These are phyloP conservation scores for Drosophila nigrodunni DNA, from an alignment of 1,140 invertebrate genomes.

Conservation along the genomic window DNA sequence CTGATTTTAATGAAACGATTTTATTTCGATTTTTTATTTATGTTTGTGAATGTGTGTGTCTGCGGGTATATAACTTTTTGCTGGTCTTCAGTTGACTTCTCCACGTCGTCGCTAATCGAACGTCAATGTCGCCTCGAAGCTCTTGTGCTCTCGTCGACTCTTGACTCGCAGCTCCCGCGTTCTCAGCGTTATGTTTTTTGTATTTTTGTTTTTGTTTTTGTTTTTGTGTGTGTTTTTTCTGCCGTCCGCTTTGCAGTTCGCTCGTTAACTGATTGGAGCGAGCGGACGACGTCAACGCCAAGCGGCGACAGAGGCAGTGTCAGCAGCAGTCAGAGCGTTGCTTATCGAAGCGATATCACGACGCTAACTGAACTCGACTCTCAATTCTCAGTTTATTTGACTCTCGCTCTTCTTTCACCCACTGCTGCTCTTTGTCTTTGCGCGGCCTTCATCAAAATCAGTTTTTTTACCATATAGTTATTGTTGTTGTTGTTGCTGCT, in stretches of 20 bases:
- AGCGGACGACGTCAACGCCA: slow-evolving; percentile 32
- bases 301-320: slow-evolving; percentile 17
- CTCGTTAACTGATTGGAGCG: slow-evolving; percentile 72
- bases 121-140: slow-evolving; percentile 50
- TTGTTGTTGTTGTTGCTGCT: slow-evolving; percentile 35
- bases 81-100: slow-evolving; percentile 48
- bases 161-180: slow-evolving; percentile 35
- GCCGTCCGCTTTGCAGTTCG: slow-evolving; percentile 55
- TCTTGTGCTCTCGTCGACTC: slow-evolving; percentile 29
- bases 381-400: slow-evolving; percentile 3
- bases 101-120: slow-evolving; percentile 79
- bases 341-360: slow-evolving; percentile 40
- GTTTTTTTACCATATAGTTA: not conserved
- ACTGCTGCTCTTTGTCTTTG: slow-evolving; percentile 28
- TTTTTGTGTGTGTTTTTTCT: slow-evolving; percentile 1
- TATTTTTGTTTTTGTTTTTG: no score
- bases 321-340: slow-evolving; percentile 16
- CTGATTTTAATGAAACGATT: slow-evolving; percentile 46
- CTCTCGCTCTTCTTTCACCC: slow-evolving; percentile 38
- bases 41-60: slow-evolving; percentile 3
- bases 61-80: slow-evolving; percentile 23
- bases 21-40: slow-evolving; percentile 38
- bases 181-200: slow-evolving; percentile 25
- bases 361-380: slow-evolving; percentile 14
- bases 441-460: slow-evolving; percentile 22